Conservation (phyloP, 2,113 vertebrate genomes). For the Brienomyrus longianalis region DNA sequence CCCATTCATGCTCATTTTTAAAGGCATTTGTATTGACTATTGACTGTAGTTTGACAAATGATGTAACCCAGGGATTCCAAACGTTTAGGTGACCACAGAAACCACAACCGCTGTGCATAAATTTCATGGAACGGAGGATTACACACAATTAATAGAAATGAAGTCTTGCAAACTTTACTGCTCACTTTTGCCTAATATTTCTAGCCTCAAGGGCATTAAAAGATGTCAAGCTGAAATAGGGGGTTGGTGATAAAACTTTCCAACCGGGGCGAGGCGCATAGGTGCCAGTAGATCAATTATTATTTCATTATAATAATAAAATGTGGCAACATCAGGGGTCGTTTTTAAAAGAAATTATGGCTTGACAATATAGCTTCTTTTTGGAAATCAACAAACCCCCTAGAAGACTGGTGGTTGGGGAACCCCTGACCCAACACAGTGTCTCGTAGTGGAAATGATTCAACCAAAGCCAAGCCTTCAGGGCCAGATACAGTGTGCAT, state of each 20-base stretch:
- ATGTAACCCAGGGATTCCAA: not conserved
- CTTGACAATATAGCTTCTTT: not conserved
- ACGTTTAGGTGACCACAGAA: not conserved
- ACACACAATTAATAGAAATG: not conserved
- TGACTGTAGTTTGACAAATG: not conserved
- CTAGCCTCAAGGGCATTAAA: not conserved
- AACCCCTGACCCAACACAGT: not conserved
- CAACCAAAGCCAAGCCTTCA: not conserved
- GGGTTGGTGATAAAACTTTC: not conserved
- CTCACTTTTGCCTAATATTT: not conserved
- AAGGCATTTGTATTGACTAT: not conserved
- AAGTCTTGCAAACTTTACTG: not conserved
- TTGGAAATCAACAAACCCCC: not conserved
- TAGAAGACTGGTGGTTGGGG: not conserved
- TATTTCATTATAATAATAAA: not conserved
- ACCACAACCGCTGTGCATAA: not conserved
- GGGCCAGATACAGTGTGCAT: not conserved
- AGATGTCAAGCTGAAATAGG: not conserved
- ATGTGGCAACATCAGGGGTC: not conserved
- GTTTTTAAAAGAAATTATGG: not conserved
- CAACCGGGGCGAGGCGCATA: not conserved
- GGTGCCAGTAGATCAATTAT: not conserved
- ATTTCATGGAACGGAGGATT: not conserved
- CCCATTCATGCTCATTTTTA: not conserved
- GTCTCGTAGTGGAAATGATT: not conserved